phyloP scores from a whole-genome alignment of 2,888 invertebrate species.

The Machimus atricapillus region DNA sequence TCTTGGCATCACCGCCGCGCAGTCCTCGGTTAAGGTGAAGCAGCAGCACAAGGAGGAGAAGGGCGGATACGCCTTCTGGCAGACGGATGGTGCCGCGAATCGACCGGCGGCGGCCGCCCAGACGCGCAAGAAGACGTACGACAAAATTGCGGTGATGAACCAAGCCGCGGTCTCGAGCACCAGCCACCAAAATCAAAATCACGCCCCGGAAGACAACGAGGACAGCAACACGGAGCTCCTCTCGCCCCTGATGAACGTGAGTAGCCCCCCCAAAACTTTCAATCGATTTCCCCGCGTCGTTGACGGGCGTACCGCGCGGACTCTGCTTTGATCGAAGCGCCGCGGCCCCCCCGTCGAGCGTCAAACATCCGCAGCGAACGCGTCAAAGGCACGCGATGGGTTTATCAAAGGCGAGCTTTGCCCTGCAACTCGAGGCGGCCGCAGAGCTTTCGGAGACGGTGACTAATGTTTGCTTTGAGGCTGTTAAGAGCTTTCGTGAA shows the following conservation, averaged over 20 bases:
- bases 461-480: not conserved
- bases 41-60: not conserved
- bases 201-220: not conserved
- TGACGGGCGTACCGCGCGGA: not conserved
- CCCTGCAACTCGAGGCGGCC: not conserved
- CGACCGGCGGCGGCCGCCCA: not conserved
- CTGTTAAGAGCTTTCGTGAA: not conserved
- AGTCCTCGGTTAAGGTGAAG: not conserved
- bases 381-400: not conserved
- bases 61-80: not conserved
- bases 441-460: not conserved
- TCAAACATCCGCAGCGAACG: not conserved
- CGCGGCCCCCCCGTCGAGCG: not conserved
- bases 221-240: not conserved
- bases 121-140: not conserved
- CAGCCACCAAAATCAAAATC: not conserved
- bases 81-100: not conserved
- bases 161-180: slow-evolving; percentile 1
- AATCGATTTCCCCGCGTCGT: not conserved
- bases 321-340: not conserved
- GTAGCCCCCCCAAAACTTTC: not conserved
- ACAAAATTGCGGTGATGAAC: not conserved
- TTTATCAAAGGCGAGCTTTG: not conserved
- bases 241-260: not conserved
- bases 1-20: not conserved